phyloP scores from a whole-genome alignment of 2,113 vertebrate genomes.

The Anguilla rostrata region DNA sequence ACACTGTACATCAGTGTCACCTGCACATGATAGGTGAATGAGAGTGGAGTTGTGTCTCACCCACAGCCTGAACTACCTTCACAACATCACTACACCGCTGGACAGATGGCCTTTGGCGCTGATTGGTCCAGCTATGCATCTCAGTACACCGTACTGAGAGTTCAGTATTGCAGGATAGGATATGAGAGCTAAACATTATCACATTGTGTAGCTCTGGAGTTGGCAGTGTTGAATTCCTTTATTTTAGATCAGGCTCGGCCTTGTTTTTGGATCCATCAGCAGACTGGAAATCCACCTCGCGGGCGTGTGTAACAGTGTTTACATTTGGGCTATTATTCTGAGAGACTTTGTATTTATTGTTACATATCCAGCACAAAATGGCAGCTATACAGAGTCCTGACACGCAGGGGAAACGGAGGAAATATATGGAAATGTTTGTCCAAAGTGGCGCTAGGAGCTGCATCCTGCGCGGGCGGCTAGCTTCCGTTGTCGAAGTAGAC shows the following conservation, averaged over 20 bases:
- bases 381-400: background rate
- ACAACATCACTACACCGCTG: background rate
- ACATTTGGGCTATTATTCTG: background rate
- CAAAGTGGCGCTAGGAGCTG: conserved; percentile 68
- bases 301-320: background rate
- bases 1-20: background rate
- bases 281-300: background rate
- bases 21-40: too few relatives aligned
- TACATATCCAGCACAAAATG: background rate
- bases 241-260: background rate
- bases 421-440: conserved; percentile 63
- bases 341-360: conserved; percentile 6
- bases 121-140: background rate
- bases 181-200: background rate
- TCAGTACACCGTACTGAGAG: background rate
- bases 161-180: background rate
- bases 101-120: background rate
- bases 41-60: too few relatives aligned
- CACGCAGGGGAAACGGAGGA: background rate
- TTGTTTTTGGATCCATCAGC: background rate
- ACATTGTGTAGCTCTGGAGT: background rate
- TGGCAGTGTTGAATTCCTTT: background rate
- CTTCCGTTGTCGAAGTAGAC: conserved; percentile 85
- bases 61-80: background rate
- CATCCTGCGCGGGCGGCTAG: conserved; percentile 82